Base-by-base conservation (phyloP, 2,888 invertebrate species). In the Cetonia aurata region DNA sequence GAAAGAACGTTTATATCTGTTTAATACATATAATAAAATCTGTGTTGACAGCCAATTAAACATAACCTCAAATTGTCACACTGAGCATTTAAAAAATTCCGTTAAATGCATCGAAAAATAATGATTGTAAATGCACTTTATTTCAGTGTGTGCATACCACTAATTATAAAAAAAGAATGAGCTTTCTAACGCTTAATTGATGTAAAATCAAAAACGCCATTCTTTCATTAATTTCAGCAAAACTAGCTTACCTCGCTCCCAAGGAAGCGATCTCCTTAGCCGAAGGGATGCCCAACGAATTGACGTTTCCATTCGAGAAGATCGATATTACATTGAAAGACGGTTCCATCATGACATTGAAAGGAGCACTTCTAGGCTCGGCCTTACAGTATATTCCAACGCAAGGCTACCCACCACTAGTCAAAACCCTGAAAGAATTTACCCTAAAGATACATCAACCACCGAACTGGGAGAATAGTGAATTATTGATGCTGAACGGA, bases 321-420 rank as follows among this genome's bases (percentile, higher is more conserved):
- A 86, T 92, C n/a, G 85, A 86, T 31, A 79, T 93, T 46, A 86
- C 87, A 71, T 82, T 90, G 70, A 87, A 86, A 75, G 87, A 87
- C 71, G 91, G 90, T 0, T 83, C 85, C 0, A 80, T 80, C 0
- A 81, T 91, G 66, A 82, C 85, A 0, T 79, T 93, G 13, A 85
- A 89, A 53, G 91, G 89, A 0, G 83, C 85, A 52, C 88, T 89
- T 60, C 83, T 94, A 75, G 88, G 88, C 0, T 86, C 88, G 0
- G 92, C 92, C 0, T 84, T 94, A 67, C 94, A 94, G 81, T 94
- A 94, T 79, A 88, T 92, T 72, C 92, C 93, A 0, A 90, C 92
- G 1, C 89, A 90, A 78, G 94, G 94, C 0, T 87, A 89, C 53
- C 86, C 88, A 0, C 86, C 88, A 0, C 83, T 93, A 0, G 75